phyloP scores from a whole-genome alignment of 2,113 vertebrate species.

The Picathartes gymnocephalus region DNA sequence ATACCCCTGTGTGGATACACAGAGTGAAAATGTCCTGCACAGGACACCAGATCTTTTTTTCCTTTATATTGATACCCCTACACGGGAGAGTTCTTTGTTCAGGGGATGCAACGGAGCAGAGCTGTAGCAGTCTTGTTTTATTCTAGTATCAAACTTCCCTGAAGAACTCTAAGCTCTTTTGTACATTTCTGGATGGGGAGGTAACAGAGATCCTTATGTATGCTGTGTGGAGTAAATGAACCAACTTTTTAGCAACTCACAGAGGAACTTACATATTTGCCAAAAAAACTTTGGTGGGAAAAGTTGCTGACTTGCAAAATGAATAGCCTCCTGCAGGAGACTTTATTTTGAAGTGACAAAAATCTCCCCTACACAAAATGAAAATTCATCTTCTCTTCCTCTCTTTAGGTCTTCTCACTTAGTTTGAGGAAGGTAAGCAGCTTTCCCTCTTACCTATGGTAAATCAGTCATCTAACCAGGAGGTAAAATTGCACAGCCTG shows the following conservation, averaged over 20 bases:
- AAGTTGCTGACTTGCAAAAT: background rate
- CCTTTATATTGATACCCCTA: background rate
- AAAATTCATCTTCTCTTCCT: background rate
- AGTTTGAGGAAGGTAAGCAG: background rate
- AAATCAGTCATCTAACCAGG: background rate
- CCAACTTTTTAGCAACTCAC: background rate
- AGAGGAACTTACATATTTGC: background rate
- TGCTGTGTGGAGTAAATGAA: background rate
- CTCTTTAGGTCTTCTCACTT: background rate
- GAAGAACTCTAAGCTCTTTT: background rate
- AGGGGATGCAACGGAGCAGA: background rate
- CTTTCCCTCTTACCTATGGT: background rate
- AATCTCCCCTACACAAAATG: background rate
- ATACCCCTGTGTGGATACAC: background rate
- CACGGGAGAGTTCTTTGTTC: background rate
- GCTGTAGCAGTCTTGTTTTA: background rate
- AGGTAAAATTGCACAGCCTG: background rate
- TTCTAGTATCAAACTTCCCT: background rate
- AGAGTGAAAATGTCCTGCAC: background rate
- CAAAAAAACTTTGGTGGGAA: background rate
- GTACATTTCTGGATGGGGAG: background rate
- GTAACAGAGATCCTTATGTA: background rate
- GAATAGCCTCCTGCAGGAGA: background rate
- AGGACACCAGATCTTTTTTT: background rate
- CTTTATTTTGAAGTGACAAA: background rate